Evolutionary conservation across 2,797 vertebrate species (phyloP).

Genomic region (Morus bassanus): DNA sequence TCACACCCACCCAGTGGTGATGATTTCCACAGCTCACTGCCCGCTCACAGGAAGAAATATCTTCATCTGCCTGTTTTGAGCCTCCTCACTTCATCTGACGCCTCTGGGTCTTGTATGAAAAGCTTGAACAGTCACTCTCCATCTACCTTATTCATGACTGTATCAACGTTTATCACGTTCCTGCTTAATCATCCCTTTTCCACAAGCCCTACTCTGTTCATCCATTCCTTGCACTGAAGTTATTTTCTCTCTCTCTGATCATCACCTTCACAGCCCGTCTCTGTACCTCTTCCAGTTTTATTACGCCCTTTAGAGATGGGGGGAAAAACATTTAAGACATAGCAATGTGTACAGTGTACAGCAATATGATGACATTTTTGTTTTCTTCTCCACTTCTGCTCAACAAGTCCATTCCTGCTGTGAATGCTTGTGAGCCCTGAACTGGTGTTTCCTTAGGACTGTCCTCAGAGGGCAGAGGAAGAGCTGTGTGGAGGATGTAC

Average conservation of each 20-base stretch:
- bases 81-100: constrained; percentile 31
- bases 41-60: not conserved
- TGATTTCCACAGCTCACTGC: constrained; percentile 25
- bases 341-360: not conserved
- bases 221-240: not conserved
- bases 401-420: not conserved
- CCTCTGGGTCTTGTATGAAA: not conserved
- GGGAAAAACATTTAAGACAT: not conserved
- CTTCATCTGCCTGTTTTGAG: not conserved
- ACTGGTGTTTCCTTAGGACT: not conserved
- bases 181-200: not conserved
- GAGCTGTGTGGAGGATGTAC: not conserved
- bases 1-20: constrained; percentile 19
- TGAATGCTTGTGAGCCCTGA: not conserved
- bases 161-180: not conserved
- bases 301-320: not conserved
- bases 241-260: not conserved
- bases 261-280: not conserved
- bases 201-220: not conserved
- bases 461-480: not conserved
- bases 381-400: not conserved
- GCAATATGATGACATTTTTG: not conserved
- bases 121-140: constrained; percentile 7
- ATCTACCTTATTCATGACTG: not conserved
- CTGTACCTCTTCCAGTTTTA: not conserved